Percentiles rank a stretch among this genome's conserved stretches.
Conservation (phyloP, 2,888 invertebrate genomes). For the Eledona agricola region DNA sequence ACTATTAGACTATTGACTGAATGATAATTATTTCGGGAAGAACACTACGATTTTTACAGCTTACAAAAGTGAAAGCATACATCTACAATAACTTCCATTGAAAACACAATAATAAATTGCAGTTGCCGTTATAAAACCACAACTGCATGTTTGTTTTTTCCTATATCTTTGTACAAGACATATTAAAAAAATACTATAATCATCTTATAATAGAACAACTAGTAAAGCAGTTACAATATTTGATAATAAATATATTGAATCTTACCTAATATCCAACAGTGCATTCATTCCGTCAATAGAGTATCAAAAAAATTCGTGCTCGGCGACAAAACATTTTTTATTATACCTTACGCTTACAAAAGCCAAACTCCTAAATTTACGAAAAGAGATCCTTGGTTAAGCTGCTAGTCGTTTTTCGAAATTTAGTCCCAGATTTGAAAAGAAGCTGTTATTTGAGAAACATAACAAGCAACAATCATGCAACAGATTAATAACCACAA, state of each 20-base stretch:
- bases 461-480: conserved; percentile 56
- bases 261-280: conserved; percentile 60
- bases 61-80: conserved; percentile 40
- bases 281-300: conserved; percentile 50
- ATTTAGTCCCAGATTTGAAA: conserved; percentile 10
- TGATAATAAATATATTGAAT: conserved; percentile 53
- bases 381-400: conserved; percentile 13
- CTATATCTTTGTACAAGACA: conserved; percentile 47
- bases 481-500: conserved; percentile 54
- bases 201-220: conserved; percentile 50
- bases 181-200: conserved; percentile 52
- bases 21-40: conserved; percentile 23
- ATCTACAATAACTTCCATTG: conserved; percentile 37
- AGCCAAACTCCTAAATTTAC: conserved; percentile 47
- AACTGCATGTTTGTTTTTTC: conserved; percentile 35
- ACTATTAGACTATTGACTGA: conserved; percentile 29
- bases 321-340: conserved; percentile 53
- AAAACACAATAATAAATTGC: conserved; percentile 29
- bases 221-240: conserved; percentile 54
- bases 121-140: conserved; percentile 38
- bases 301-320: conserved; percentile 49
- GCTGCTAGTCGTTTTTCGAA: conserved; percentile 11
- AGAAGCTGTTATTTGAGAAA: conserved; percentile 34
- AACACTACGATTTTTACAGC: conserved; percentile 38
- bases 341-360: conserved; percentile 56